Evolutionary conservation across 2,888 invertebrate genomes (phyloP), one percentile per base, ranked within the genome.

Genomic region (Drepana falcataria): DNA sequence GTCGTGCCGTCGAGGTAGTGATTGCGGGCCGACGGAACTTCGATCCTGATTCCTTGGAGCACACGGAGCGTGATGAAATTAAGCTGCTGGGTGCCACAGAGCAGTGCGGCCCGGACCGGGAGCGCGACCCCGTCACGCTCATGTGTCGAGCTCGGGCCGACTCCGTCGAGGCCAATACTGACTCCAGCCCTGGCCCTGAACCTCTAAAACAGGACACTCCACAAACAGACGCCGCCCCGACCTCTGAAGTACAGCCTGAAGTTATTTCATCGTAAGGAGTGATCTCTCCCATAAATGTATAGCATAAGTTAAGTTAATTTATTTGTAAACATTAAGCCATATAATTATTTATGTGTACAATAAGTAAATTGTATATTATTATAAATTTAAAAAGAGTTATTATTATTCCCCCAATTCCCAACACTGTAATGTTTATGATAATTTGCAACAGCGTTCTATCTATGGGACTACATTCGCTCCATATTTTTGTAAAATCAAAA

Each of bases 71-170:
- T 2, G 85, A 89, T 33, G 88, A 92, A 61, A 81, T 91, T 71
- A 93, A 91, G 68, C 85, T 95, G 49, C 68, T 95, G 34, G 95
- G 95, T 0, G 94, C 93, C 34, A 91, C 91, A 53, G 95, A 95
- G 71, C 94, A 95, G 73, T 96, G 96, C 77, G 95, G 95, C 33
- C 95, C 95, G 0, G 95, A 93, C 51, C 90, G 94, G 67, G 91
- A 90, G 64, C 92, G 95, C 41, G 94, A 96, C 74, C 91, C 92
- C n/a, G 91, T 92, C 57, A 95, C 95, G 5, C 91, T 95, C 48
- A 94, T 93, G 71, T 90, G 89, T 63, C 77, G 83, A 34, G 67
- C 68, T 33, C 65, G 54, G 35, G 48, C 59, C 9, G 56, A 64
- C 21, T 59, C 65, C 5, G 1, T 9, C 44, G 44, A 44, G 9